A percentile compares a stretch with the other conserved stretches of the same genome.
phyloP scores from a whole-genome alignment of 23 tunicate genomes.

The Phallusia fumigata region DNA sequence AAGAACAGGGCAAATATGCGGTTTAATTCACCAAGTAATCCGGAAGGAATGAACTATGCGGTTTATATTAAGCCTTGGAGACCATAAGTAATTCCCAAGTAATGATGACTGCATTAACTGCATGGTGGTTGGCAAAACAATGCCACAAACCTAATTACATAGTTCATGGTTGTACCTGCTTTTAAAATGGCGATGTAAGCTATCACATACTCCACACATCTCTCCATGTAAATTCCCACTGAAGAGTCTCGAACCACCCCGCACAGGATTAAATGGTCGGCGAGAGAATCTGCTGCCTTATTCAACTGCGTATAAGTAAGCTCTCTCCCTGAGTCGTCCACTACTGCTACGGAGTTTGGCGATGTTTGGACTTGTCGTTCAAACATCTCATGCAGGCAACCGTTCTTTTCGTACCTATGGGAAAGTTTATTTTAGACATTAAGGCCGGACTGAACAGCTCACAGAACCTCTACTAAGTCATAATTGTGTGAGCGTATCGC shows the following conservation, averaged over 20 bases:
- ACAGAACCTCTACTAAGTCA: no score
- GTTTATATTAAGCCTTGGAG: no score
- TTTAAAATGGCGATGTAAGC: slow-evolving; percentile 85
- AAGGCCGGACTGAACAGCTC: no score
- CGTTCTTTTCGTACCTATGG: slow-evolving; percentile 58
- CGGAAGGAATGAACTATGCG: no score
- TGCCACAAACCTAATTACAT: no score
- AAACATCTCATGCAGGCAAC: slow-evolving; percentile 83
- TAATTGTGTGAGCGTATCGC: no score
- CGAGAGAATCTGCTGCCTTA: slow-evolving; percentile 61
- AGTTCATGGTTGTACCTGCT: slow-evolving; percentile 90
- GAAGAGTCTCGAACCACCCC: slow-evolving; percentile 56
- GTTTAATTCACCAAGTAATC: no score
- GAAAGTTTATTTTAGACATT: no score
- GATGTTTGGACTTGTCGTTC: slow-evolving; percentile 44
- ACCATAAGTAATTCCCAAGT: no score
- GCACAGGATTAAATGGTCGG: slow-evolving; percentile 27
- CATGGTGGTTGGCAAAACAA: neutral
- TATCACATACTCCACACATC: slow-evolving; percentile 81
- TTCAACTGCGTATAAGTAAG: slow-evolving; percentile 61
- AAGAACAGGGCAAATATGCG: no score
- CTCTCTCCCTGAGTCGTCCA: slow-evolving; percentile 19
- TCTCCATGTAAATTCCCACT: slow-evolving; percentile 90
- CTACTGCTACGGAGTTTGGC: slow-evolving; percentile 63
- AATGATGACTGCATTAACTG: neutral